phyloP scores from a whole-genome alignment of 2,113 vertebrate genomes.

The Caloenas nicobarica region DNA sequence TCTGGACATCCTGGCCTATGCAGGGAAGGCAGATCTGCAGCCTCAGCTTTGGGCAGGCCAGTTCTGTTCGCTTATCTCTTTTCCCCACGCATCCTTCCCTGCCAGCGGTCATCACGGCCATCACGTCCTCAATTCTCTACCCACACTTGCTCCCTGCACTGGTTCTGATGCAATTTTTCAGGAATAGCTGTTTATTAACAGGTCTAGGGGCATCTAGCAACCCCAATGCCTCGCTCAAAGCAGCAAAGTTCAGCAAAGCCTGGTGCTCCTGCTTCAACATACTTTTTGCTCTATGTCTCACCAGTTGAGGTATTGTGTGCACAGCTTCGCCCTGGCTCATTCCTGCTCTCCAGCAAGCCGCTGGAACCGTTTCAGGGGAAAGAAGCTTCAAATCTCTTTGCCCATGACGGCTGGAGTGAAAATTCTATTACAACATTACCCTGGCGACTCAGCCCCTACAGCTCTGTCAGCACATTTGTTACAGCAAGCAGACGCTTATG shows the following conservation, averaged over 20 bases:
- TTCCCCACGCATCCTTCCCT: neutral
- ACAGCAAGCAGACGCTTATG: neutral
- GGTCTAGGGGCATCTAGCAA: neutral
- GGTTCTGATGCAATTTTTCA: neutral
- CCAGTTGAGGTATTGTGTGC: neutral
- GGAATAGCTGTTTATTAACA: neutral
- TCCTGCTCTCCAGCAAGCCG: constrained; percentile 9
- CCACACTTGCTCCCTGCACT: neutral
- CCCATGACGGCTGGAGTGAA: neutral
- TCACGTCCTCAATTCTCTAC: neutral
- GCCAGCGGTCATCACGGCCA: neutral
- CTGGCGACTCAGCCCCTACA: neutral
- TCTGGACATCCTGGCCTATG: neutral
- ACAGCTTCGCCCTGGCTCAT: neutral
- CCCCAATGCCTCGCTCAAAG: neutral
- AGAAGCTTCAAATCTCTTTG: constrained; percentile 31
- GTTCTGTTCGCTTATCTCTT: neutral
- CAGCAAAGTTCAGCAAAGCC: neutral
- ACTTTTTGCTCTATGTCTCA: neutral
- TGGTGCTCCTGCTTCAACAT: neutral
- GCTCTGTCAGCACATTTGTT: constrained; percentile 54
- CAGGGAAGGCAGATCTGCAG: neutral
- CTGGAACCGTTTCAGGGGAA: neutral
- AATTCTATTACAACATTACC: constrained; percentile 36
- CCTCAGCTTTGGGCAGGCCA: neutral